Base-by-base conservation (phyloP, 2,113 vertebrate genomes). In the Cheirogaleus medius region DNA sequence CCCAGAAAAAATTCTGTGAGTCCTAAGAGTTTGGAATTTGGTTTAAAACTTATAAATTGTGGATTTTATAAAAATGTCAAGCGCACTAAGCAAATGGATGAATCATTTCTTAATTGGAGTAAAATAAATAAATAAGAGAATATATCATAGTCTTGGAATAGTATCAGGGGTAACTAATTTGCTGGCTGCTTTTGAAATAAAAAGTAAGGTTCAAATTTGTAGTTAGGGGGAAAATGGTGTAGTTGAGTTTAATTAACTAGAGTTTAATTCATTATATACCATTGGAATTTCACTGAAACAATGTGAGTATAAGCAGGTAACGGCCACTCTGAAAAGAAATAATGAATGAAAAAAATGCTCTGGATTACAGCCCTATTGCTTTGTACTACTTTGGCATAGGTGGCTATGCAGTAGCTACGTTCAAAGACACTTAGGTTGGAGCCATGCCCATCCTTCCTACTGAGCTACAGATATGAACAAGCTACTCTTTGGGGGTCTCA, bases 171-270 rank as follows among this genome's bases (percentile, higher is more conserved):
- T 69, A 63, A 86, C 44, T 90, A 76, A 74, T 87, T 94, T 83
- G 5, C 37, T 92, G 15, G 3, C 58, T 81, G 73, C 44, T 88
- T 87, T 95, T 29, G 7, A 93, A 90, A 94, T 84, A 92, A 76
- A 5, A 60, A 58, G 32, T 74, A 71, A 68, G 17, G 32, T 84
- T 94, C 44, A 76, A n/a, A 96, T 96, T 85, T 96, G 93, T 84
- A 80, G 76, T 87, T 77, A 32, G 12, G 76, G 42, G 18, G 77
- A 82, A 91, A 66, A 34, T 47, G 27, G 3, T 80, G 2, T 84
- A 83, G 37, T 69, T 95, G 52, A 92, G 34, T 90, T 92, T 94
- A 90, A 94, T 90, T 95, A 90, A 89, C 17, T 92, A 64, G 44
- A 68, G 37, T 84, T 92, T 49, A 76, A 85, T 91, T 87, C n/a